Conservation (phyloP, 1,140 invertebrate genomes). For the Cotesia chilonis region DNA sequence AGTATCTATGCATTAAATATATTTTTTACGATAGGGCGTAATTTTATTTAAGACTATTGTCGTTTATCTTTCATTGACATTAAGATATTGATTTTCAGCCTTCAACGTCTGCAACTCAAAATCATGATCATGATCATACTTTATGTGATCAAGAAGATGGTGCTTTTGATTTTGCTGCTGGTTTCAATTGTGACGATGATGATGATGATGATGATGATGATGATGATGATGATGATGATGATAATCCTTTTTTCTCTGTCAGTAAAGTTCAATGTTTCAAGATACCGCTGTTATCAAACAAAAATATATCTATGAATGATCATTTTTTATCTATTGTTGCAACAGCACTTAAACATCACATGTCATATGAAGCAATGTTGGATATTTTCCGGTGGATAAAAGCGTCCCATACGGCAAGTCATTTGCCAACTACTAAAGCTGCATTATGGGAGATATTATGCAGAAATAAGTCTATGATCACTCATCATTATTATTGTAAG, state of each 20-base stretch:
- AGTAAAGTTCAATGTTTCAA: rapidly evolving
- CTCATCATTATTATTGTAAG: slow-evolving; percentile 7
- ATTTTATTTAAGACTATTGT: neutral
- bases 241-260: too few species aligned
- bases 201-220: too few species aligned
- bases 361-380: slow-evolving; percentile 11
- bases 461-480: slow-evolving; percentile 15
- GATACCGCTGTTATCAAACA: neutral
- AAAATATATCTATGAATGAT: slow-evolving; percentile 2
- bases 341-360: slow-evolving; percentile 6
- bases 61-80: neutral
- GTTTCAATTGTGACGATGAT: neutral
- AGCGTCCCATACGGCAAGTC: neutral
- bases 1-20: neutral
- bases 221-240: too few species aligned
- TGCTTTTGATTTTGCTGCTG: neutral
- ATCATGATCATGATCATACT: neutral
- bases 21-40: neutral
- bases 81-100: neutral
- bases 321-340: slow-evolving; percentile 12
- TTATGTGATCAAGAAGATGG: neutral
- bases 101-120: neutral
- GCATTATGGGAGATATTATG: slow-evolving; percentile 18
- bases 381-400: neutral
- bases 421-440: slow-evolving; percentile 20